Evolutionary conservation across 2,888 invertebrate species (phyloP).

Genomic region (Lepidonotus clava): DNA sequence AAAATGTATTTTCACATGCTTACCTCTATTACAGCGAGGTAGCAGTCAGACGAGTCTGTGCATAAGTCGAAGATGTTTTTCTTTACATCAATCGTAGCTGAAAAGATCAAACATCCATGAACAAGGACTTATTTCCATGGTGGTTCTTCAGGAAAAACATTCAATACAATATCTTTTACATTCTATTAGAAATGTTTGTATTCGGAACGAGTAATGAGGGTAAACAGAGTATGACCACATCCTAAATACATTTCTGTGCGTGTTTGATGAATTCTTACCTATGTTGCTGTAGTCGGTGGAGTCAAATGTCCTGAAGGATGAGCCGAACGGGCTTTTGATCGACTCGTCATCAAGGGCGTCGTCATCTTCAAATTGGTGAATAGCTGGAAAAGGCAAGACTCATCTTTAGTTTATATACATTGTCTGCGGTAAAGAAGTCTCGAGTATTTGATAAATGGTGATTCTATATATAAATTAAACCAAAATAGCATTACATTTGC

Average conservation of each 20-base stretch:
- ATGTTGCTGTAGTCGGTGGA: conserved; percentile 96
- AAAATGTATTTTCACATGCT: too few species aligned
- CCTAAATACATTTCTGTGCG: neutral
- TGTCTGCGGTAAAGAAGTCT: too few species aligned
- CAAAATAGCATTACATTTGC: too few species aligned
- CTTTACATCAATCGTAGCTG: conserved; percentile 95
- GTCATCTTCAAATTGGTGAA: conserved; percentile 81
- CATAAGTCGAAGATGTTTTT: conserved; percentile 92
- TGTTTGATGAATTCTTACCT: conserved; percentile 82
- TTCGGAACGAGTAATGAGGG: neutral
- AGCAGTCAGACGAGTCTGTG: conserved; percentile 90
- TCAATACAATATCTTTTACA: neutral
- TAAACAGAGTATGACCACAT: neutral
- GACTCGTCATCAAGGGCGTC: conserved; percentile 80
- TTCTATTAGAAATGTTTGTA: neutral
- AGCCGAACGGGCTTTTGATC: conserved; percentile 86
- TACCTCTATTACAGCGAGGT: conserved; percentile 92
- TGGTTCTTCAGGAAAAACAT: too few species aligned
- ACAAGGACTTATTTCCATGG: too few species aligned
- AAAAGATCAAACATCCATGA: too few species aligned
- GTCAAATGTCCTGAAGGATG: conserved; percentile 97
- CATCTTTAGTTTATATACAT: too few species aligned
- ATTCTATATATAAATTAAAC: too few species aligned
- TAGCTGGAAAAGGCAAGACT: conserved; percentile 67
- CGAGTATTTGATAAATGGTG: too few species aligned